These are phyloP conservation scores for Diachasmimorpha longicaudata DNA, from an alignment of 1,140 invertebrate genomes.

Conservation along the genomic window DNA sequence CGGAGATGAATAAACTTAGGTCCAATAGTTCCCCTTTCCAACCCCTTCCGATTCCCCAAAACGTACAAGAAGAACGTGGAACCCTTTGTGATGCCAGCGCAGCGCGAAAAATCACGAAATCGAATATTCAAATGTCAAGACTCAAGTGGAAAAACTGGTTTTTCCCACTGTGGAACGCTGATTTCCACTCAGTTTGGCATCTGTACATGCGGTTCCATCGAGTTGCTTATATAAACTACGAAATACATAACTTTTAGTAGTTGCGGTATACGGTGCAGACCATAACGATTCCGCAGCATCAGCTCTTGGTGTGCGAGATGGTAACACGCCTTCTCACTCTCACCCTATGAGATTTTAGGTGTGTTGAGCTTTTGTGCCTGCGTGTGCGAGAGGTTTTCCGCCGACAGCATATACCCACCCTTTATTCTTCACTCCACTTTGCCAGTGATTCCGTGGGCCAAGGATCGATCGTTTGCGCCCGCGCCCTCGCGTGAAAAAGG, in stretches of 20 bases:
- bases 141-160: not conserved
- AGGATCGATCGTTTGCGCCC: not conserved
- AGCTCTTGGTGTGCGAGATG: not conserved
- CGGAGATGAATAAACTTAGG: not conserved
- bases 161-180: not conserved
- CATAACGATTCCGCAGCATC: conserved; percentile 10
- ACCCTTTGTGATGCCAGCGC: not conserved
- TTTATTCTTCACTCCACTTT: conserved; percentile 9
- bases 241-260: conserved; percentile 7
- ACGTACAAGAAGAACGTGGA: too few species aligned
- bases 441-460: not conserved
- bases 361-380: not conserved
- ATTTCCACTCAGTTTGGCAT: conserved; percentile 10
- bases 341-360: not conserved
- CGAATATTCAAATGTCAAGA: conserved; percentile 7
- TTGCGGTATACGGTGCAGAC: not conserved
- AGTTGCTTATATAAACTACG: not conserved
- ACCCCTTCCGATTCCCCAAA: too few species aligned
- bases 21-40: too few species aligned
- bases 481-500: not conserved
- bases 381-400: not conserved
- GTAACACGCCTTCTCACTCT: not conserved
- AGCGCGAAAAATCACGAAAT: not conserved
- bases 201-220: not conserved
- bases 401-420: not conserved